Base-by-base conservation (phyloP, 2,113 vertebrate species). In the Monarcha castaneiventris region DNA sequence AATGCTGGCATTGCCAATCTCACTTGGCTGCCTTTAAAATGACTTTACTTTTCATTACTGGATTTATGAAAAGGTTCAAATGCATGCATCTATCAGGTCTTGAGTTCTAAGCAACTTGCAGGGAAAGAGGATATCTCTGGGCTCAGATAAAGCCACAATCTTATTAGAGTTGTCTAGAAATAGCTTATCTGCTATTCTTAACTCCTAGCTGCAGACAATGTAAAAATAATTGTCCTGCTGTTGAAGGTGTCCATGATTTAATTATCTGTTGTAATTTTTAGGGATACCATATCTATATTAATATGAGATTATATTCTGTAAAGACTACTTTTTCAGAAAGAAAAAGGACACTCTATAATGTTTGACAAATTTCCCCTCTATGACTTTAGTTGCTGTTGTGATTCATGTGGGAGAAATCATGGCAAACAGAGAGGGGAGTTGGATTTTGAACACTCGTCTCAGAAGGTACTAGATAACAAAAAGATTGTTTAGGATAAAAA, bases 21-120 rank as follows among this genome's bases (percentile, higher is more conserved):
- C 66, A 46, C 30, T 94, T 96, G 94, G 55, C 73, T 94, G 71
- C 56, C 39, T 78, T 89, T 78, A 77, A 77, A 93, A 78, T 55
- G 32, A 64, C 74, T 89, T 94, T 93, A 55, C 55, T 92, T 92
- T 94, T 94, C 64, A 81, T 93, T 95, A 44, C 58, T 84, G 48
- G 81, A 96, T 95, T 80, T 63, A 82, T 83, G 41, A 44, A 84
- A 79, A 69, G 22, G 51, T 90, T 94, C 59, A 83, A 67, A 92
- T 1, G 2, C 9, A 15, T n/a, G 19, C 51, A 66, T 78, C 52
- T 56, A 16, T 89, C 44, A 69, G 59, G 22, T 64, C 43, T 79
- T 67, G 69, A 90, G 48, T 77, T 89, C 51, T 56, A 58, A 56
- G n/a, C 58, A 66, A 32, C 79, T 91, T 88, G 55, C 33, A 62